A percentile compares a stretch with the other conserved stretches of the same genome.
These are phyloP conservation scores for Cyrtorhinus lividipennis DNA, from an alignment of 1,140 invertebrate species.

Conservation along the genomic window DNA sequence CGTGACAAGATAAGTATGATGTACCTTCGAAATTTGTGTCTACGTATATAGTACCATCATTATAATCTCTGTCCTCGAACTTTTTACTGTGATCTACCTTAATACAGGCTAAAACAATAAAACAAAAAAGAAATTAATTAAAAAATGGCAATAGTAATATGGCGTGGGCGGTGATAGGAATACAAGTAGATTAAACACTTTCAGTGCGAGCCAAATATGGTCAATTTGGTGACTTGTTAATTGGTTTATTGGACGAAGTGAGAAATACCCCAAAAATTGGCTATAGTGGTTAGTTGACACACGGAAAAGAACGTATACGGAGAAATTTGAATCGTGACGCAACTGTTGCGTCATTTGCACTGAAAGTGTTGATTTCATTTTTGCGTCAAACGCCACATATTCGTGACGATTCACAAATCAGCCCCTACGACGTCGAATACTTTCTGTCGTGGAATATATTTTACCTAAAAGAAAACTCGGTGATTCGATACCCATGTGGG, in stretches of 20 bases:
- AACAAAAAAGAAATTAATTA: neutral
- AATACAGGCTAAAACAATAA: constrained; percentile 16
- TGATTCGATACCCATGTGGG: constrained; percentile 61
- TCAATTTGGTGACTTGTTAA: too few relatives aligned
- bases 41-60: constrained; percentile 11
- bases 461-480: constrained; percentile 68
- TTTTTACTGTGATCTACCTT: constrained; percentile 14
- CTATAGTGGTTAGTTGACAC: too few relatives aligned
- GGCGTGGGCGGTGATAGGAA: too few relatives aligned
- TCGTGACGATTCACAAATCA: neutral
- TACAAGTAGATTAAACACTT: too few relatives aligned
- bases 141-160: neutral
- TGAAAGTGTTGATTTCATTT: neutral
- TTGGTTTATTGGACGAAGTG: too few relatives aligned
- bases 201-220: too few relatives aligned
- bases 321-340: neutral
- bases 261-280: too few relatives aligned
- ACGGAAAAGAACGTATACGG: too few relatives aligned
- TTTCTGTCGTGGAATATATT: constrained; percentile 21
- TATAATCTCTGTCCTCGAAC: constrained; percentile 12
- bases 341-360: neutral
- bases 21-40: constrained; percentile 16
- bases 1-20: too few relatives aligned
- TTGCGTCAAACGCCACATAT: neutral
- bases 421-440: neutral